Evolutionary conservation across 2,797 vertebrate species (phyloP), one percentile per base, ranked within the genome.

Genomic region (Bradypodion pumilum): DNA sequence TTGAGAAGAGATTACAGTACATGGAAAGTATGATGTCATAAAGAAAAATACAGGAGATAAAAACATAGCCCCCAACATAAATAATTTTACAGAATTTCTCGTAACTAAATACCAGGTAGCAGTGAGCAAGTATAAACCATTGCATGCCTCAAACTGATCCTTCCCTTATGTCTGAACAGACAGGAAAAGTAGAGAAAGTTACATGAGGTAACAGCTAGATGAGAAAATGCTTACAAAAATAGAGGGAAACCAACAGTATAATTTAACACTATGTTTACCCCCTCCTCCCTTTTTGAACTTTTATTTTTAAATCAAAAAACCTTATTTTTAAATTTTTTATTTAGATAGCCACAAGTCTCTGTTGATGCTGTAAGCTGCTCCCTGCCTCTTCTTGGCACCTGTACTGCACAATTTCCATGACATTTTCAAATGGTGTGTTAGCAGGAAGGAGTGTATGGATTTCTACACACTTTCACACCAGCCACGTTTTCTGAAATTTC

Each of bases 21-120:
- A 72, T 19, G 65, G 46, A 89, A 83, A 86, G 3, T 25, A 40
- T 78, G 74, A 86, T 4, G 7, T 70, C 77, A 86, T 19, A 78
- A 82, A 87, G 56, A 62, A 86, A 86, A 49, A 78, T 83, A 42
- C 69, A 80, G 12, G 80, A 89, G 52, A 89, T 73, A 10, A 89
- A 88, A 90, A 88, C 75, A 35, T 80, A 90, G 6, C 66, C 83
- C 37, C 82, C 4, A 44, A 78, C 2, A 35, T 72, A 84, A 85
- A 73, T 88, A 74, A 89, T 87, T 90, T 88, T 16, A 84, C 92
- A 86, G 89, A 56, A 16, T 74, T 7, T 0, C 7, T 76, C 72
- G 76, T 5, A 56, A 2, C 72, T 74, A 49, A 40, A 80, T 40
- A 76, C 5, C 23, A 52, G 4, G 37, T 82, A 74, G 81, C 7